Base-by-base conservation (phyloP, 1,140 invertebrate species). In the Macrocentrus cingulum region DNA sequence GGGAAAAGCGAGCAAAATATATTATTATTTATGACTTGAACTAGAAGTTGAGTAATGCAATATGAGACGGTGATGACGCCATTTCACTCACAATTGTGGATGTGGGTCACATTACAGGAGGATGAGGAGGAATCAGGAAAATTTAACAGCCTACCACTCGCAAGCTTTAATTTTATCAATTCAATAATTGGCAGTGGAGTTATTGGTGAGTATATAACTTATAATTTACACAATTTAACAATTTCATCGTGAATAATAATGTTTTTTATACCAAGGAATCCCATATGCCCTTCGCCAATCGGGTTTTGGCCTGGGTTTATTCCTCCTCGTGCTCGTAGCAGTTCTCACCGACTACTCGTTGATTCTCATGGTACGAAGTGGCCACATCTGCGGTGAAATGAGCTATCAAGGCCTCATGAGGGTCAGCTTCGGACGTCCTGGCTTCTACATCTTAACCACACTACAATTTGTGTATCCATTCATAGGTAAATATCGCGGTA, bases 111-210 rank as follows among this genome's bases (percentile, higher is more conserved):
- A 37, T 76, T 78, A 39, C 59, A 78, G 77, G 72, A 76, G 39
- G 70, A 82, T 60, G 77, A 82, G 19, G 80, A 83, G 41, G 75
- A 83, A 55, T 72, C 81, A 36, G 76, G 79, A 13, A 81, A 82
- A 67, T 81, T 80, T 55, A 82, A 77, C 50, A 88, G 84, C 61
- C 80, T 93, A 48, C 85, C 88, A n/a, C 84, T 88, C 79, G 90
- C 91, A 56, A 91, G 88, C 77, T 94, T 94, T 79, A 95, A 95
- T 82, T 94, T 92, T 77, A 92, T 95, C 70, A 95, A 95, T 79
- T 93, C 91, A n/a, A 94, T 95, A 66, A 88, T 94, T 58, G 92
- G 92, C 44, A 92, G 91, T 67, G 92, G 92, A 56, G 89, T 95
- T 48, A 94, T 95, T 70, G 92, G 92, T 90, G 76, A 83, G 81